Evolutionary conservation across 64 coral and sea anemone genomes (phyloP).

Genomic region (Orbicella faveolata): DNA sequence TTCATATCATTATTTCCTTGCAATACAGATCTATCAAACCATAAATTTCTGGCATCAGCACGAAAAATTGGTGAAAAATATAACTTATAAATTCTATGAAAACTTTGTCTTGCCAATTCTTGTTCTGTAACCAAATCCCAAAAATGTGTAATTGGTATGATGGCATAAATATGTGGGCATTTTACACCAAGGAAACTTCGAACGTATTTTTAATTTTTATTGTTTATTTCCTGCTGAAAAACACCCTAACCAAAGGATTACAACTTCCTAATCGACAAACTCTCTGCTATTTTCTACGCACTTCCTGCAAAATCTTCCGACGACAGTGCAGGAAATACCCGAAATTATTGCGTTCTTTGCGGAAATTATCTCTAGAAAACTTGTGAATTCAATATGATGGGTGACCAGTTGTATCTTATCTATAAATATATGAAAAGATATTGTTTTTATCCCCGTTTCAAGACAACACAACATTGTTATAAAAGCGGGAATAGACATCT

Average conservation of each 20-base stretch:
- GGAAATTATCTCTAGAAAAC: not conserved
- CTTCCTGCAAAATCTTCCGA: not conserved
- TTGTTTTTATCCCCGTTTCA: not conserved
- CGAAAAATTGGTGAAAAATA: too few relatives aligned
- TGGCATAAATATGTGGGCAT: not conserved
- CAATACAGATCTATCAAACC: too few relatives aligned
- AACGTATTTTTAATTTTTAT: not conserved
- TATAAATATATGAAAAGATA: not conserved
- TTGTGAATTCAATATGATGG: not conserved
- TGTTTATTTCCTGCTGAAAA: not conserved
- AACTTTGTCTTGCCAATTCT: not conserved
- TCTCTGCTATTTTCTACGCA: not conserved
- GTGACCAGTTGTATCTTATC: not conserved
- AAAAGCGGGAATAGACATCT: too few relatives aligned
- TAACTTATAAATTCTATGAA: too few relatives aligned
- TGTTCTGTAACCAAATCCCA: not conserved
- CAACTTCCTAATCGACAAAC: not conserved
- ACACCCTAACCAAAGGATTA: not conserved
- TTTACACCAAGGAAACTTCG: not conserved
- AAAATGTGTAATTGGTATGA: not conserved
- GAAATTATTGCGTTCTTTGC: not conserved
- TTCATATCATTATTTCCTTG: too few relatives aligned
- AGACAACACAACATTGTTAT: not conserved
- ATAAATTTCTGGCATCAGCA: too few relatives aligned
- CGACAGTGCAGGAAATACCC: conserved; percentile 31